Percentiles rank a stretch among this genome's conserved stretches.
Conservation (phyloP, 2,888 invertebrate species). For the Temnothorax rugatulus region DNA sequence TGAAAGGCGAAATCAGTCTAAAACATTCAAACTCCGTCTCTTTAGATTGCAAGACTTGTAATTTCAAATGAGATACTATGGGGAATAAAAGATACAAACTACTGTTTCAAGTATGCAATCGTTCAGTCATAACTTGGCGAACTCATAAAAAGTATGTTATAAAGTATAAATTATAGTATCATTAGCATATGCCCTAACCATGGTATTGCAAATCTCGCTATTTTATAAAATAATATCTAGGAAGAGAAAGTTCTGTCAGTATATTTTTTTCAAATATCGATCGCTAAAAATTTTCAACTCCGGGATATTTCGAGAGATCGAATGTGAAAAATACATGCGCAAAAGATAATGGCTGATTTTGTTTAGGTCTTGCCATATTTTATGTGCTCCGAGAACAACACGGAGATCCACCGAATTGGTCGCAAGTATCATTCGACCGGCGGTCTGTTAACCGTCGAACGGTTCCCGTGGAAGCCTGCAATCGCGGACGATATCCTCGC, state of each 20-base stretch:
- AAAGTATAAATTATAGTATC: neutral
- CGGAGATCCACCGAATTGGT: conserved; percentile 89
- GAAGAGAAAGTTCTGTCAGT: neutral
- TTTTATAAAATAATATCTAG: neutral
- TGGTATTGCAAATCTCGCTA: neutral
- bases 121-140: neutral
- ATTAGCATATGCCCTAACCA: neutral
- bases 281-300: neutral
- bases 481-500: conserved; percentile 89
- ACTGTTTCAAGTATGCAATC: neutral
- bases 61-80: neutral
- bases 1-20: neutral
- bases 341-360: neutral
- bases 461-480: conserved; percentile 89
- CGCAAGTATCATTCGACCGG: conserved; percentile 88
- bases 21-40: neutral
- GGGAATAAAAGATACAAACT: neutral
- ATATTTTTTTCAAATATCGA: neutral
- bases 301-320: neutral
- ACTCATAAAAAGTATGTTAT: neutral
- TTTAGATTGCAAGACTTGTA: neutral
- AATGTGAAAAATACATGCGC: neutral
- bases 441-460: conserved; percentile 89
- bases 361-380: conserved; percentile 91
- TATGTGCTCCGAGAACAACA: conserved; percentile 90